These are phyloP conservation scores for Ophioderma brevispina DNA, from an alignment of 35 echinoderm and acorn worm genomes.

Conservation along the genomic window DNA sequence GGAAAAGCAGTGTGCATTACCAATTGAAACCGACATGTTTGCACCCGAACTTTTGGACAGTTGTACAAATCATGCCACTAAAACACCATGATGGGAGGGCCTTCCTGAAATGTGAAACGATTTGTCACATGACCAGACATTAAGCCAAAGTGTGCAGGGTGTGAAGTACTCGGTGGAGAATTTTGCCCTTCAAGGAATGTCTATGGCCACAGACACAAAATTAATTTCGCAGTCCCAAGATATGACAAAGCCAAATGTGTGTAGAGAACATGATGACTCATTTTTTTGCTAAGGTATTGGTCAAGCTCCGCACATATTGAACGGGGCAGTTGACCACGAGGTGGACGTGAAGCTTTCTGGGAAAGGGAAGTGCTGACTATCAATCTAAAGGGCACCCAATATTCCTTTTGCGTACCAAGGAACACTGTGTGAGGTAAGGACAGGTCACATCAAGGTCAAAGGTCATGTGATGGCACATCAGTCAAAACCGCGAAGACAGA, in stretches of 20 bases:
- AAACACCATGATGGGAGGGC: slow-evolving; percentile 55
- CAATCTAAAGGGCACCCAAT: slow-evolving; percentile 29
- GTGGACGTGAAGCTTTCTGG: slow-evolving; percentile 73
- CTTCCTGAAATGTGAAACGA: slow-evolving; percentile 32
- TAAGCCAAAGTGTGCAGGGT: not conserved
- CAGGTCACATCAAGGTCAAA: no score
- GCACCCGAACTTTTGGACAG: slow-evolving; percentile 27
- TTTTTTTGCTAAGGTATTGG: slow-evolving; percentile 24
- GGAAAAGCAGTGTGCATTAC: slow-evolving; percentile 48
- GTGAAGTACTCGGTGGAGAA: slow-evolving; percentile 13
- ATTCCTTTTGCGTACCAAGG: slow-evolving; percentile 35
- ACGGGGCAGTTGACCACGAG: slow-evolving; percentile 47
- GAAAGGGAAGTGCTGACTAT: slow-evolving; percentile 43
- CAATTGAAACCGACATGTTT: slow-evolving; percentile 13
- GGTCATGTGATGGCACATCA: no score
- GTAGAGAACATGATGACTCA: slow-evolving; percentile 41
- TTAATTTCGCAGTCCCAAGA: no score
- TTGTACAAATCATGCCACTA: slow-evolving; percentile 66
- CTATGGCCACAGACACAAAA: slow-evolving; percentile 50
- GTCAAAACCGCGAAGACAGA: no score
- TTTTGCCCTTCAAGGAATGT: slow-evolving; percentile 42
- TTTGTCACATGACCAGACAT: slow-evolving; percentile 5
- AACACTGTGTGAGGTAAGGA: slow-evolving; percentile 72
- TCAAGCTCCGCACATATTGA: slow-evolving; percentile 29
- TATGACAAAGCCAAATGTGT: slow-evolving; percentile 19